phyloP scores from a whole-genome alignment of 2,797 vertebrate genomes.

The Pseudomugil tenellus region DNA sequence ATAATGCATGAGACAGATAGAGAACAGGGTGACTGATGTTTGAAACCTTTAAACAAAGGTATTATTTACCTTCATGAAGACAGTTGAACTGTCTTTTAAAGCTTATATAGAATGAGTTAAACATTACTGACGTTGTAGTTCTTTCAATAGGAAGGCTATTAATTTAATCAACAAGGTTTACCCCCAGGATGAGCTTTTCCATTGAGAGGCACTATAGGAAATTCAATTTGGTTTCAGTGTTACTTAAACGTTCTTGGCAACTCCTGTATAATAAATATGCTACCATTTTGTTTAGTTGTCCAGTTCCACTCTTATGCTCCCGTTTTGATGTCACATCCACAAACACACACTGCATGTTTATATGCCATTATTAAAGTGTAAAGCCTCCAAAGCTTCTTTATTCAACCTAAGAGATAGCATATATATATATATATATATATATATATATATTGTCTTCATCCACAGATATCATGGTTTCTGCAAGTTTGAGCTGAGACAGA shows the following conservation, averaged over 20 bases:
- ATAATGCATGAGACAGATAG: slow-evolving; percentile 8
- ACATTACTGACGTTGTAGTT: slow-evolving; percentile 33
- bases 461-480: slow-evolving; percentile 32
- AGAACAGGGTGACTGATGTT: slow-evolving; percentile 17
- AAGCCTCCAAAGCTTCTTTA: slow-evolving; percentile 35
- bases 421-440: background rate
- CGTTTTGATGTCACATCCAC: slow-evolving; percentile 44
- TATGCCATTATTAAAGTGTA: slow-evolving; percentile 49
- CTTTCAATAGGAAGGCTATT: slow-evolving; percentile 29
- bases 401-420: slow-evolving; percentile 8
- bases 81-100: background rate
- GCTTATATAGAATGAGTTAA: slow-evolving; percentile 22
- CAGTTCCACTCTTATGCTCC: slow-evolving; percentile 19
- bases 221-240: slow-evolving; percentile 41
- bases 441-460: slow-evolving; percentile 38
- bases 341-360: slow-evolving; percentile 57
- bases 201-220: slow-evolving; percentile 35
- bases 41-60: slow-evolving; percentile 9
- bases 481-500: slow-evolving; percentile 51
- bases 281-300: slow-evolving; percentile 21
- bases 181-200: slow-evolving; percentile 25
- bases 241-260: slow-evolving; percentile 9
- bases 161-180: slow-evolving; percentile 52
- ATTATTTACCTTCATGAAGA: slow-evolving; percentile 26
- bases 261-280: slow-evolving; percentile 24